These are phyloP conservation scores for Andinoacara biseriatus DNA, from an alignment of 2,113 vertebrate genomes.

Conservation along the genomic window DNA sequence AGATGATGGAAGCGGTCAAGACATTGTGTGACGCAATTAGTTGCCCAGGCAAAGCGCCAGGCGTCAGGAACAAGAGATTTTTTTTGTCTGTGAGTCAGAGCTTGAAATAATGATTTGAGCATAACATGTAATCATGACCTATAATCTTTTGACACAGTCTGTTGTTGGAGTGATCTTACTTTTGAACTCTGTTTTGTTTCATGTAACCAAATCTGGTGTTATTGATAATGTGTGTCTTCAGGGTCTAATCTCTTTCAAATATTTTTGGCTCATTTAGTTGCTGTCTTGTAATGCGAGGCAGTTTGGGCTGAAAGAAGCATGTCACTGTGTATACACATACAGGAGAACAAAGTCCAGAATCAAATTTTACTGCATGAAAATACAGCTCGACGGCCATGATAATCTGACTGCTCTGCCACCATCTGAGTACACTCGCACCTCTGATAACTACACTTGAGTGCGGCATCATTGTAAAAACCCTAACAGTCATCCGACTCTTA, in stretches of 20 bases:
- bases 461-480: background rate
- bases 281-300: background rate
- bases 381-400: background rate
- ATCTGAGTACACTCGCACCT: background rate
- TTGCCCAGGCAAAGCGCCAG: conserved; percentile 25
- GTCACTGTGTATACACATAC: background rate
- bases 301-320: background rate
- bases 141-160: conserved; percentile 13
- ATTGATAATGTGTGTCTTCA: background rate
- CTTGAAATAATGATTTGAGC: conserved; percentile 28
- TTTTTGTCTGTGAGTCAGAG: conserved; percentile 26
- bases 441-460: background rate
- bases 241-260: background rate
- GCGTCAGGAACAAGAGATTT: conserved; percentile 33
- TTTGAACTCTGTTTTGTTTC: background rate
- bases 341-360: background rate
- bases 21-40: conserved; percentile 43
- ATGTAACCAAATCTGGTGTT: background rate
- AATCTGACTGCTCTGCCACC: background rate
- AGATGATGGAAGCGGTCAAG: conserved; percentile 26
- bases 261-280: background rate
- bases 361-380: conserved; percentile 28
- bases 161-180: background rate
- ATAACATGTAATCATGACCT: conserved; percentile 11
- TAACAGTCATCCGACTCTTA: background rate